Base-by-base conservation (phyloP, 2,113 vertebrate species). In the Accipiter cooperii region DNA sequence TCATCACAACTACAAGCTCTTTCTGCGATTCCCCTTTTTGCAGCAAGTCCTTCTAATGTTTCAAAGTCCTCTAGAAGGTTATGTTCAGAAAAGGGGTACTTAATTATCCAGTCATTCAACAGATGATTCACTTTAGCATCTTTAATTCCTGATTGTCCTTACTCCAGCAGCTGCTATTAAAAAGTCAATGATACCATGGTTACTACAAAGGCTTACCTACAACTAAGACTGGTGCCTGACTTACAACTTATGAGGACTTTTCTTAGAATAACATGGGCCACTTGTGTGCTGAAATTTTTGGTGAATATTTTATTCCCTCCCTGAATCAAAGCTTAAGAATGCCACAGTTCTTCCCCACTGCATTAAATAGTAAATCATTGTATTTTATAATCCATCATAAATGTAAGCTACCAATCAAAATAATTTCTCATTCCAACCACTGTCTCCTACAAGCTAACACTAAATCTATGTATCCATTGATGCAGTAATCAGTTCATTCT, bases 341-440 rank as follows among this genome's bases (percentile, higher is more conserved):
- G 42, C 42, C 78, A 77, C 64, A 64, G 68, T 24, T 84, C 85
- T 85, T 54, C 75, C 42, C 22, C 17, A 28, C 42, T 80, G 78
- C 46, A 69, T 88, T 91, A 91, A 95, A 80, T 0, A 95, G 63
- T 85, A 95, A 96, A 94, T 90, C 51, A 95, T 2, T 69, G 84
- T 47, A 76, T 66, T 97, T 89, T 87, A 85, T 85, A 93, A 85
- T 87, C 84, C 65, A 64, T 87, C 84, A 75, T 34, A 64, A 94
- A 95, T 57, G 57, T 11, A 51, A 82, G 69, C 15, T 47, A 63
- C 54, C 66, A 74, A 55, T 71, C 54, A 66, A 83, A 87, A 70
- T 61, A 17, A 65, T 86, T 80, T 42, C 84, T 90, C 70, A 55
- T 77, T 83, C 87, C 84, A 94, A 74, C 91, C 89, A 83, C 70